These are phyloP conservation scores for Diadema setosum DNA, from an alignment of 35 echinoderm and acorn worm genomes.

Conservation along the genomic window DNA sequence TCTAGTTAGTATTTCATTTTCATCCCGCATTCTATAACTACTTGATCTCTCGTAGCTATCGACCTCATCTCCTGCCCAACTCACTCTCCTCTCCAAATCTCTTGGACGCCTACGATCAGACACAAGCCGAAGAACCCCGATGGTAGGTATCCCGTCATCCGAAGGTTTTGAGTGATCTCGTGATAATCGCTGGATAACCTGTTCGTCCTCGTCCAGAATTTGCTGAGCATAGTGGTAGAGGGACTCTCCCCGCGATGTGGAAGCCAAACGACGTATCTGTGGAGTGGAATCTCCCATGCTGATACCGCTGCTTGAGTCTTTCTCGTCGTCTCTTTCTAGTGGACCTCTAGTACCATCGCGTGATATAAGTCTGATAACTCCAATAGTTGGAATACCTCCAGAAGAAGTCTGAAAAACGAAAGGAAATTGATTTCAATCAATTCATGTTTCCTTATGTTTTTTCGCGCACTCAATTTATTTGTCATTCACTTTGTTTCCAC, in stretches of 20 bases:
- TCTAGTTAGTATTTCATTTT: not conserved
- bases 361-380: conserved; percentile 6
- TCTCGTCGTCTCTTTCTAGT: not conserved
- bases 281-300: conserved; percentile 10
- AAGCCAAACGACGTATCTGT: not conserved
- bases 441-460: too few species aligned
- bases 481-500: too few species aligned
- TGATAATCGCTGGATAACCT: not conserved
- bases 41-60: not conserved
- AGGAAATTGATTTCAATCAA: not conserved
- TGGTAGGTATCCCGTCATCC: not conserved
- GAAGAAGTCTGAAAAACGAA: not conserved
- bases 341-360: not conserved
- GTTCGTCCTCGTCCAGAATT: conserved; percentile 4
- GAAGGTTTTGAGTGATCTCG: not conserved
- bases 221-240: not conserved
- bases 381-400: not conserved
- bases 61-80: not conserved
- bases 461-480: too few species aligned
- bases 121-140: not conserved
- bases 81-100: not conserved
- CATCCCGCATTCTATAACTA: not conserved
- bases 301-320: not conserved
- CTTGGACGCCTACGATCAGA: not conserved
- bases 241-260: not conserved